Evolutionary conservation across 2,888 invertebrate genomes (phyloP).

Genomic region (Drosophila rellima): DNA sequence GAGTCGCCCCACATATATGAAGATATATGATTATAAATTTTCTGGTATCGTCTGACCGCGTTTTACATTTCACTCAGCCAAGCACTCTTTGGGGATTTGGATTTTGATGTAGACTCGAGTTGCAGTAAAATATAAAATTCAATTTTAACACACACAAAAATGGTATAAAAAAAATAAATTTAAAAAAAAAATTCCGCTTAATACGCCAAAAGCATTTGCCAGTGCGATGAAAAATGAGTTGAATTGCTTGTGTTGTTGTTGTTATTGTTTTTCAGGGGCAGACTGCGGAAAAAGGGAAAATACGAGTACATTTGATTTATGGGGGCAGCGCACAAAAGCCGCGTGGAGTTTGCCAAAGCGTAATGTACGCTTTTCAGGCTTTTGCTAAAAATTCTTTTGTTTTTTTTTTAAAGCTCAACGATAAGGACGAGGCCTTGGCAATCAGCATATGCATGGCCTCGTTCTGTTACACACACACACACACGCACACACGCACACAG

Average conservation of each 20-base stretch:
- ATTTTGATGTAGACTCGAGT: conserved; percentile 20
- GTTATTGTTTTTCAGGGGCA: conserved; percentile 8
- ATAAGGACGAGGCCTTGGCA: conserved; percentile 58
- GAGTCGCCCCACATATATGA: conserved; percentile 28
- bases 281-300: conserved; percentile 25
- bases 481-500: conserved; percentile 20
- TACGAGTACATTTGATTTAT: conserved; percentile 67
- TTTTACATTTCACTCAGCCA: conserved; percentile 62
- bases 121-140: conserved; percentile 65
- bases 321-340: conserved; percentile 21
- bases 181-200: conserved; percentile 41
- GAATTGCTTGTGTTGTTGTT: conserved; percentile 4
- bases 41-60: conserved; percentile 16
- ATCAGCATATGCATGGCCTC: conserved; percentile 76
- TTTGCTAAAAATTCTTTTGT: conserved; percentile 38
- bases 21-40: conserved; percentile 24
- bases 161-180: conserved; percentile 26
- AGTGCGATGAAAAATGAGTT: conserved; percentile 63
- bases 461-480: conserved; percentile 17
- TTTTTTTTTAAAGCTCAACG: conserved; percentile 42
- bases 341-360: conserved; percentile 34
- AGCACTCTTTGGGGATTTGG: conserved; percentile 72
- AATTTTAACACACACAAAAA: conserved; percentile 55
- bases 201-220: conserved; percentile 63
- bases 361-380: conserved; percentile 42